These are phyloP conservation scores for Gymnothorax reevesii DNA, from an alignment of 2,797 vertebrate genomes.

Conservation along the genomic window DNA sequence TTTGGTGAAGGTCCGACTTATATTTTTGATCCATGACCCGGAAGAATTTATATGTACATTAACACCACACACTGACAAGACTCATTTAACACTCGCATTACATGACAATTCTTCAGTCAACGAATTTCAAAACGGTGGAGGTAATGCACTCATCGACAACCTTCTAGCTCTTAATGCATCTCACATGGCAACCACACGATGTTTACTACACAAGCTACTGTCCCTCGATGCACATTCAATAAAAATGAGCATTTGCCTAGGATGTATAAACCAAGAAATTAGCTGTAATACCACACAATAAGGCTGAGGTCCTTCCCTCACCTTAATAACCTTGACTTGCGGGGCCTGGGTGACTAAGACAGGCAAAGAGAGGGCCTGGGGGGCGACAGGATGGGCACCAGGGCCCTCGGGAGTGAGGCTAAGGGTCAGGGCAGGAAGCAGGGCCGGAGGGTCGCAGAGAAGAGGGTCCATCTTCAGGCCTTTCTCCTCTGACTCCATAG, in stretches of 20 bases:
- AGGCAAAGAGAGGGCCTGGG: slow-evolving; percentile 29
- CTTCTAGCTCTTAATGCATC: background rate
- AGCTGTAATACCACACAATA: background rate
- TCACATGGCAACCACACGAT: background rate
- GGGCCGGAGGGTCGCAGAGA: slow-evolving; percentile 75
- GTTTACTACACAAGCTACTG: background rate
- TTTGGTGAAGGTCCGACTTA: too few species aligned
- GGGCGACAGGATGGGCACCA: background rate
- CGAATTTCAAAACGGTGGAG: too few species aligned
- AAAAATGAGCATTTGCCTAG: background rate
- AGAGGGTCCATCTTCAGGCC: slow-evolving; percentile 79
- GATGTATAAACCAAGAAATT: background rate
- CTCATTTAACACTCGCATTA: too few species aligned
- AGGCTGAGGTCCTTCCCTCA: slow-evolving; percentile 33
- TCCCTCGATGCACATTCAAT: background rate
- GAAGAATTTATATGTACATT: too few species aligned
- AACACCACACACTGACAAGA: too few species aligned
- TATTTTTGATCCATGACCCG: too few species aligned
- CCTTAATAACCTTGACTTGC: slow-evolving; percentile 60
- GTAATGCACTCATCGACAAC: too few species aligned
- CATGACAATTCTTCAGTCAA: too few species aligned
- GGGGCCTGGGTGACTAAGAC: slow-evolving; percentile 42
- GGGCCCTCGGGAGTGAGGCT: slow-evolving; percentile 49
- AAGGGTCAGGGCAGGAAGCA: slow-evolving; percentile 83
- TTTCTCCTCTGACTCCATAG: slow-evolving; percentile 77